These are phyloP conservation scores for Macroramphosus scolopax DNA, from an alignment of 2,797 vertebrate genomes.

Conservation along the genomic window DNA sequence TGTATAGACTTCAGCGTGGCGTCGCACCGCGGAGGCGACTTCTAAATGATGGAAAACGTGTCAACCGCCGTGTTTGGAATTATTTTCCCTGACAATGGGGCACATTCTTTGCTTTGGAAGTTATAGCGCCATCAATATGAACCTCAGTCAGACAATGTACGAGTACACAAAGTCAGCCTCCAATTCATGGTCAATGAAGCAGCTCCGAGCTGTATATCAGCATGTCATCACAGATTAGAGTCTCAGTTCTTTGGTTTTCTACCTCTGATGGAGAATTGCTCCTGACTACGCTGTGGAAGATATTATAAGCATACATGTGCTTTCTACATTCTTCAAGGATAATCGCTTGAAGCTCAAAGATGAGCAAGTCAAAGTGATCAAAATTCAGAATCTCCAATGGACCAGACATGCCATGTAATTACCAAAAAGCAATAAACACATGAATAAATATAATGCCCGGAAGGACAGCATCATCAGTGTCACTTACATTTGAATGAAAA, in stretches of 20 bases:
- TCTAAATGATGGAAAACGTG: conserved; percentile 45
- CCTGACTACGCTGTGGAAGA: conserved; percentile 12
- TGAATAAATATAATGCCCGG: conserved; percentile 50
- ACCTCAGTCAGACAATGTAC: too few relatives aligned
- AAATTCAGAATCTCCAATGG: conserved; percentile 8
- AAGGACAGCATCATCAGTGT: conserved; percentile 36
- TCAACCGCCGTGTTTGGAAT: conserved; percentile 28
- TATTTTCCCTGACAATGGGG: conserved; percentile 26
- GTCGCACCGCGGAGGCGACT: conserved; percentile 32
- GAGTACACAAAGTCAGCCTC: conserved; percentile 53
- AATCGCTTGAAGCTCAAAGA: conserved; percentile 19
- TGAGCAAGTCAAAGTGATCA: conserved; percentile 19
- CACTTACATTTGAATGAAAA: conserved; percentile 30
- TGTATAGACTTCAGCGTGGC: conserved; percentile 34
- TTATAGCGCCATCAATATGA: conserved; percentile 47
- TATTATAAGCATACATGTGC: neutral
- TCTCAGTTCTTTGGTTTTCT: conserved; percentile 42
- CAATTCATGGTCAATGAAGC: conserved; percentile 57
- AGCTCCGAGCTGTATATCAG: conserved; percentile 54
- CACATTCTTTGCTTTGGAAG: conserved; percentile 47
- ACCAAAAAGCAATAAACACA: conserved; percentile 48
- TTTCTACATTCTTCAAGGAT: too few relatives aligned
- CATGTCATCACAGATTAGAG: conserved; percentile 56
- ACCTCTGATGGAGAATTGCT: conserved; percentile 17
- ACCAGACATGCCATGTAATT: too few relatives aligned